Evolutionary conservation across 2,113 vertebrate genomes (phyloP).

Genomic region (Brachionichthys hirsutus): DNA sequence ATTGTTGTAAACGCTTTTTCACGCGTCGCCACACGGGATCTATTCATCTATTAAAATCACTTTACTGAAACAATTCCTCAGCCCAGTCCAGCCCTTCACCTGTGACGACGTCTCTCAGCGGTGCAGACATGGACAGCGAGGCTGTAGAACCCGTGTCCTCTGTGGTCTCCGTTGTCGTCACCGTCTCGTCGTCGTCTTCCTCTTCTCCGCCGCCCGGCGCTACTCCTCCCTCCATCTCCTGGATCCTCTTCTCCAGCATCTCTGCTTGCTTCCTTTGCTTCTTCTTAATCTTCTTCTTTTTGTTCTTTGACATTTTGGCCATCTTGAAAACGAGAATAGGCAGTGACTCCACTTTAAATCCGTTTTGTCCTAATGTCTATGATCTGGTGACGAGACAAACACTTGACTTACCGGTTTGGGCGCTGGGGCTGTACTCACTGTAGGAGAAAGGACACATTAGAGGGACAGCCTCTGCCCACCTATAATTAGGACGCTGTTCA

Average conservation of each 20-base stretch:
- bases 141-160: slow-evolving; percentile 67
- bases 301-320: slow-evolving; percentile 97
- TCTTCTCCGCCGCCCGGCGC: slow-evolving; percentile 72
- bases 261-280: slow-evolving; percentile 96
- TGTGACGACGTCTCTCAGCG: slow-evolving; percentile 59
- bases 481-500: slow-evolving; percentile 50
- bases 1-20: neutral
- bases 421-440: slow-evolving; percentile 95
- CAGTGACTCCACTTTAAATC: neutral
- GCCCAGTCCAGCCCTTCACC: slow-evolving; percentile 45
- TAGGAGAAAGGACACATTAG: slow-evolving; percentile 35
- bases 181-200: slow-evolving; percentile 75
- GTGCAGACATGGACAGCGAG: slow-evolving; percentile 55
- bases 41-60: neutral
- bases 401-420: slow-evolving; percentile 89
- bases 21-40: neutral
- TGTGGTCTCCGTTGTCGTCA: slow-evolving; percentile 71
- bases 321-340: slow-evolving; percentile 62
- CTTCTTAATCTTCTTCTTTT: slow-evolving; percentile 97
- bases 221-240: slow-evolving; percentile 86
- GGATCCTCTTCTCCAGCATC: slow-evolving; percentile 90
- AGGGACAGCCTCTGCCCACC: slow-evolving; percentile 12
- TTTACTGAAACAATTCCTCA: too few relatives aligned
- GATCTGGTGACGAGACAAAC: slow-evolving; percentile 5
- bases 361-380: too few relatives aligned